A percentile compares a stretch with the other conserved stretches of the same genome.
These are phyloP conservation scores for Perdita meconis DNA, from an alignment of 2,888 invertebrate species.

Conservation along the genomic window DNA sequence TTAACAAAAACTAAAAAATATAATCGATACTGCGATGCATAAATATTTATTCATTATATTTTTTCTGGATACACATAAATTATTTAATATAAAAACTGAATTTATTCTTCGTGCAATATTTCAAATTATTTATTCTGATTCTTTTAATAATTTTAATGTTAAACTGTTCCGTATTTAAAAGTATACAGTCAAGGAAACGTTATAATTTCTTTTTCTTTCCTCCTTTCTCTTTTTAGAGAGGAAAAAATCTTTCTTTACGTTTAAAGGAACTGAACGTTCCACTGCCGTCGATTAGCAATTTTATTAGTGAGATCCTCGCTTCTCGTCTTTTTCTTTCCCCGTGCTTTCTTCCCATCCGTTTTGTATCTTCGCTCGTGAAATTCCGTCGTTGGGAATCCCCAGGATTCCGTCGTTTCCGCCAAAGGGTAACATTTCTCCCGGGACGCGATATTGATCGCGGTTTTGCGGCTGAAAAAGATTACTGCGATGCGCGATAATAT, in stretches of 20 bases:
- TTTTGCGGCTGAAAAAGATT: conserved; percentile 66
- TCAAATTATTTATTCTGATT: no score
- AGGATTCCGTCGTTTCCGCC: conserved; percentile 48
- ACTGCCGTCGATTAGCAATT: conserved; percentile 38
- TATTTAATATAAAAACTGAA: no score
- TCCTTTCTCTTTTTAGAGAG: no score
- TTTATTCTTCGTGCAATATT: no score
- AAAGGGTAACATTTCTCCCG: conserved; percentile 63
- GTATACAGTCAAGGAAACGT: no score
- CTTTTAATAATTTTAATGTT: no score
- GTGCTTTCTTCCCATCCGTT: conserved; percentile 12
- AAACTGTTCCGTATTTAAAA: no score
- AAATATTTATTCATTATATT: no score
- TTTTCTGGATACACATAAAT: no score
- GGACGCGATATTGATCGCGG: conserved; percentile 69
- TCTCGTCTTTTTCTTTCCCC: conserved; percentile 7
- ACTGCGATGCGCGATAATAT: conserved; percentile 63
- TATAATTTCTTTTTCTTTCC: not conserved
- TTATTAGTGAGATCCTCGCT: conserved; percentile 40
- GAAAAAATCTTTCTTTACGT: not conserved
- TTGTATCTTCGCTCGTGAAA: not conserved
- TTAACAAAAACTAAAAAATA: no score
- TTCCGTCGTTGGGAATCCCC: not conserved
- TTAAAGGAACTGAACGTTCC: not conserved
- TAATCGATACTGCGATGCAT: no score